Evolutionary conservation across 2,888 invertebrate species (phyloP).

Genomic region (Coecobrya sp.): DNA sequence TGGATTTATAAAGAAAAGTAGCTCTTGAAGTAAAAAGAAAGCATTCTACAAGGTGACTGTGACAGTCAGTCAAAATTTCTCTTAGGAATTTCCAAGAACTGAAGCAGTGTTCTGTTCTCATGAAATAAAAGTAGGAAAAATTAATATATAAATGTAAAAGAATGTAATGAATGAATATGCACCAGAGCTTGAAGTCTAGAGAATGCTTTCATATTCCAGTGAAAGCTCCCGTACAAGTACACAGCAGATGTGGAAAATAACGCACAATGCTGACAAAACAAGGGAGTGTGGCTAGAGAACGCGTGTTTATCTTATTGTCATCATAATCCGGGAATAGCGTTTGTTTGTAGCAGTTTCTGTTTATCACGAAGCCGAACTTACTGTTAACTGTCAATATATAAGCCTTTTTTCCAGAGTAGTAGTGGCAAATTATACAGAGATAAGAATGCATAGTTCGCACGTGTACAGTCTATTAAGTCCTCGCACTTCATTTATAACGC

Average conservation of each 20-base stretch:
- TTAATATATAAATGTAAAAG: neutral
- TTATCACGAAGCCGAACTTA: neutral
- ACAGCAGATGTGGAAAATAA: neutral
- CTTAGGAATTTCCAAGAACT: neutral
- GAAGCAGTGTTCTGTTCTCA: neutral
- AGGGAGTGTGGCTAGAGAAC: neutral
- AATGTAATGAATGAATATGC: neutral
- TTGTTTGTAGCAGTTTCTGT: neutral
- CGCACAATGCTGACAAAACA: neutral
- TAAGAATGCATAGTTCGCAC: constrained; percentile 14
- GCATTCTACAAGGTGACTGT: neutral
- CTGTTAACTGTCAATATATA: constrained; percentile 6
- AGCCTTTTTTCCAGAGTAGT: neutral
- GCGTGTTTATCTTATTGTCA: neutral
- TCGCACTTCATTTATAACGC: constrained; percentile 45
- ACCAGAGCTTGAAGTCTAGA: neutral
- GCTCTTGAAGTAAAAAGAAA: neutral
- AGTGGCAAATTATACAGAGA: neutral
- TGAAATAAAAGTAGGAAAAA: neutral
- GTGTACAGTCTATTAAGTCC: constrained; percentile 36
- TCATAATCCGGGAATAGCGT: neutral
- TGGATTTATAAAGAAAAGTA: constrained; percentile 17
- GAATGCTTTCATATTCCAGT: neutral
- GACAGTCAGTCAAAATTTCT: neutral
- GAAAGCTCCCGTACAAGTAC: neutral